Base-by-base conservation (phyloP, 2,888 invertebrate species). In the Diarsia brunnea region DNA sequence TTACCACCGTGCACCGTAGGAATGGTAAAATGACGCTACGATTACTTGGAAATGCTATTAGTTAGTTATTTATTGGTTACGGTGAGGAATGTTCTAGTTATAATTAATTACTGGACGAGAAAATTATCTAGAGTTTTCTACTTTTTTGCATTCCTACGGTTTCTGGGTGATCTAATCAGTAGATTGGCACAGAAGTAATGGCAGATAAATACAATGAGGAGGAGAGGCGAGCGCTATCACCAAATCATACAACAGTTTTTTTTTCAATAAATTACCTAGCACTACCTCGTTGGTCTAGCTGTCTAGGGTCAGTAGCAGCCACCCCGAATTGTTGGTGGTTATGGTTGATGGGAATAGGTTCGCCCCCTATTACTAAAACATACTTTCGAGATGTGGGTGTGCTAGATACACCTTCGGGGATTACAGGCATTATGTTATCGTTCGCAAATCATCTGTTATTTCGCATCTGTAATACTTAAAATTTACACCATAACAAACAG, bases 1-100 rank as follows among this genome's bases (percentile, higher is more conserved):
- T 86, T 79, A 81, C 79, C 78, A 84, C 77, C 76, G 66, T 73
- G 63, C 67, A 67, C 63, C 45, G 71, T 64, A 60, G 53, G 69
- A 43, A 69, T 76, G 64, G 68, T 81, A 78, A 80, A 53, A 78
- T 78, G 71, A 61, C 67, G 84, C 81, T 75, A 11, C 31, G 38
- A 51, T 65, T 73, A 47, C 12, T 60, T 27, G 43, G 21, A 55
- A 68, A 63, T 51, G 16, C 10, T 24, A 76, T 75, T 70, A 67
- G 68, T n/a, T n/a, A n/a, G n/a, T n/a, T n/a, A n/a, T n/a, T n/a
- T n/a, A n/a, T n/a, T 43, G 70, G 81, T 65, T 58, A 80, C n/a
- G n/a, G 11, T 60, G 1, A 61, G 47, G 75, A 80, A 75, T 75
- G 47, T 65, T 68, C 31, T 38, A 14, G 31, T 64, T 64, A 21